These are phyloP conservation scores for Chrysopa pallens DNA, from an alignment of 1,140 invertebrate species.

Conservation along the genomic window DNA sequence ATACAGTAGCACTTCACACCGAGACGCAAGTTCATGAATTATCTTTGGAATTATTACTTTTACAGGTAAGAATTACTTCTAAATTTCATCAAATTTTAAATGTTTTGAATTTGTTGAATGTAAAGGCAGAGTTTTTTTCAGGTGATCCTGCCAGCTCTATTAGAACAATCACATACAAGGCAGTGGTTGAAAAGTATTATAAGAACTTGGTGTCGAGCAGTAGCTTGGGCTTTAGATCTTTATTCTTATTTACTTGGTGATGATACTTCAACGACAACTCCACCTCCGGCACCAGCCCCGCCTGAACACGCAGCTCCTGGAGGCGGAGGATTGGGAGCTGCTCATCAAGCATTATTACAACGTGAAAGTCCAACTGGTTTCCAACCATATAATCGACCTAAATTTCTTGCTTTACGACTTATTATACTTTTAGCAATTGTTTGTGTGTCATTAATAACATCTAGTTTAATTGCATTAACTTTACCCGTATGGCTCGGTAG, in stretches of 20 bases:
- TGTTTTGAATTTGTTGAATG: too few relatives aligned
- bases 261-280: conserved; percentile 21
- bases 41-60: conserved; percentile 77
- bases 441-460: conserved; percentile 66
- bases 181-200: conserved; percentile 81
- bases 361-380: conserved; percentile 55
- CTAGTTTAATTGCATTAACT: conserved; percentile 66
- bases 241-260: conserved; percentile 77
- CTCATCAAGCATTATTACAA: conserved; percentile 63
- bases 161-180: conserved; percentile 91
- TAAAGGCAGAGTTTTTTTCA: conserved; percentile 12
- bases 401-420: conserved; percentile 63
- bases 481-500: conserved; percentile 82
- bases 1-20: conserved; percentile 64
- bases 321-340: conserved; percentile 51
- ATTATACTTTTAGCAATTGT: conserved; percentile 60
- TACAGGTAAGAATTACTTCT: conserved; percentile 43
- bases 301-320: conserved; percentile 23
- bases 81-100: not conserved
- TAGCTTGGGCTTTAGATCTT: conserved; percentile 71
- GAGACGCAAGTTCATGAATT: conserved; percentile 78
- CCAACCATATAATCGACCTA: conserved; percentile 74
- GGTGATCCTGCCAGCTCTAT: conserved; percentile 84
- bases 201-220: conserved; percentile 71
- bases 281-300: conserved; percentile 17